Conservation (phyloP, 92 coral and sea anemone species). For the Siderastrea siderea region DNA sequence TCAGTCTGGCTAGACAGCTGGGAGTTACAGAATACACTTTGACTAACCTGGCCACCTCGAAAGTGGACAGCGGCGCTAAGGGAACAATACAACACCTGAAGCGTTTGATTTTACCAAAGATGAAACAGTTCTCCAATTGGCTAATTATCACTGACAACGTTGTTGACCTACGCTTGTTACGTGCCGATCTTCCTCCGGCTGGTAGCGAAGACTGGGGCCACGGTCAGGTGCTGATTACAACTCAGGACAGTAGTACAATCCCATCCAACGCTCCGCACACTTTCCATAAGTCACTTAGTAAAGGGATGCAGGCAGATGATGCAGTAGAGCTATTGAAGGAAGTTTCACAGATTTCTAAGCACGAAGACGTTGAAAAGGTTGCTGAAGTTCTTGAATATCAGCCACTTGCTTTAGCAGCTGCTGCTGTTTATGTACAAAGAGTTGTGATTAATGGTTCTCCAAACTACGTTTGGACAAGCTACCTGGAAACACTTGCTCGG, state of each 20-base stretch:
- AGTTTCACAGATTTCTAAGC: slow-evolving; percentile 25
- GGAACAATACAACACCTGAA: background rate
- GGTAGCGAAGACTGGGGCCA: slow-evolving; percentile 26
- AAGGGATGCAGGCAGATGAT: slow-evolving; percentile 40
- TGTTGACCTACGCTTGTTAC: slow-evolving; percentile 6
- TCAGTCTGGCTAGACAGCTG: slow-evolving; percentile 18
- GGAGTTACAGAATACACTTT: background rate
- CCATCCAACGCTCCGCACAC: background rate
- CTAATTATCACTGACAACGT: slow-evolving; percentile 55
- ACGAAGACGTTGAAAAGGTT: slow-evolving; percentile 18
- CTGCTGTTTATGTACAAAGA: slow-evolving; percentile 12
- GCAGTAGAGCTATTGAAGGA: slow-evolving; percentile 34
- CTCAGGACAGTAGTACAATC: slow-evolving; percentile 44
- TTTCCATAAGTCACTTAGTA: slow-evolving; percentile 12
- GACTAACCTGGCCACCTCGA: background rate
- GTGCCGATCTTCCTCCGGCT: slow-evolving; percentile 25
- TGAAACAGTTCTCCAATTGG: slow-evolving; percentile 20
- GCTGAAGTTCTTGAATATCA: slow-evolving; percentile 51
- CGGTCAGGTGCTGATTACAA: slow-evolving; percentile 48
- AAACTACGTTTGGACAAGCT: slow-evolving; percentile 39
- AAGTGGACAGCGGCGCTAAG: background rate
- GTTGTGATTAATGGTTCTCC: background rate
- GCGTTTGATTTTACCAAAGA: background rate
- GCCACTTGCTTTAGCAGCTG: slow-evolving; percentile 54
- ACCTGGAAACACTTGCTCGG: slow-evolving; percentile 14